These are phyloP conservation scores for Ametastegia equiseti DNA, from an alignment of 2,888 invertebrate genomes.

Conservation along the genomic window DNA sequence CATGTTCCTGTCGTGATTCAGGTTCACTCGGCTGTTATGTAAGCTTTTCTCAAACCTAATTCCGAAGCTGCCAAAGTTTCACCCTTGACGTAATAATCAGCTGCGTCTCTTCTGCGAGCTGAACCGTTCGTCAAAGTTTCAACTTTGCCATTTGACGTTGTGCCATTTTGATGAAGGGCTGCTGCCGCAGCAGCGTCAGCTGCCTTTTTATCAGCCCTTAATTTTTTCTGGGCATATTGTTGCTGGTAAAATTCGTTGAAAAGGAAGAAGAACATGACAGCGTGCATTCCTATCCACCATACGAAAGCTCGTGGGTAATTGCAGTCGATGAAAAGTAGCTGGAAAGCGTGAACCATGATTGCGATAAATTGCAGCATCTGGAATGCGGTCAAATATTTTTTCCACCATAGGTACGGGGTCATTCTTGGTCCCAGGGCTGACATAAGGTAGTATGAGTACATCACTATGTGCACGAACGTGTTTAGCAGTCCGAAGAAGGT, in stretches of 20 bases:
- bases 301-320: conserved; percentile 96
- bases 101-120: conserved; percentile 72
- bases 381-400: conserved; percentile 93
- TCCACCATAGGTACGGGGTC: conserved; percentile 96
- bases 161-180: conserved; percentile 37
- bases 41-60: conserved; percentile 70
- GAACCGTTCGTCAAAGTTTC: conserved; percentile 51
- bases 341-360: conserved; percentile 95
- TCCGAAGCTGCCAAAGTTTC: conserved; percentile 72
- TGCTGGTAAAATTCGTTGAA: conserved; percentile 96
- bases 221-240: conserved; percentile 78
- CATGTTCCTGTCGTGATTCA: neutral
- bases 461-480: conserved; percentile 97
- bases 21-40: conserved; percentile 66
- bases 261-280: conserved; percentile 96
- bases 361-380: conserved; percentile 96
- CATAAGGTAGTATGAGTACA: conserved; percentile 96
- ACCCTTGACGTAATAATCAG: conserved; percentile 78
- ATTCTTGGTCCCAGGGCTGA: conserved; percentile 93
- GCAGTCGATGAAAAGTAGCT: conserved; percentile 93
- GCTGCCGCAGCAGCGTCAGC: conserved; percentile 61
- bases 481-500: conserved; percentile 97
- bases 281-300: conserved; percentile 98
- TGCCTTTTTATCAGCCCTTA: conserved; percentile 69
- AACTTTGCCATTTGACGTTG: conserved; percentile 63